Conservation (phyloP, 2,888 invertebrate genomes). For the Aricia artaxerxes region DNA sequence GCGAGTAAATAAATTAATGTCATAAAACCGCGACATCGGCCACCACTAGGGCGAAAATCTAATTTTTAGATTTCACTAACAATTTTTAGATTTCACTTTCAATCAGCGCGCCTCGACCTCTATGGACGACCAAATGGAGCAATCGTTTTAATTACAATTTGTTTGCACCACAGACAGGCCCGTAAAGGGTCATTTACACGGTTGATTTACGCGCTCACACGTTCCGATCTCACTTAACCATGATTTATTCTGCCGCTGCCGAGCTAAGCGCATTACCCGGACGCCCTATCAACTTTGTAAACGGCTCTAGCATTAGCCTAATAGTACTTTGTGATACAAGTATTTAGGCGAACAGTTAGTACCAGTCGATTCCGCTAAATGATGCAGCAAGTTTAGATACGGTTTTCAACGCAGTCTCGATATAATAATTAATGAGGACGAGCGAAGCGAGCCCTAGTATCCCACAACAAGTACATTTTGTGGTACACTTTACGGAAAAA, state of each 20-base stretch:
- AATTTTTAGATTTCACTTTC: not conserved
- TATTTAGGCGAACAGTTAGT: not conserved
- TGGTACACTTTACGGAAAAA: too few species aligned
- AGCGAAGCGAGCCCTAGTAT: too few species aligned
- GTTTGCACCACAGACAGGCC: slow-evolving; percentile 57
- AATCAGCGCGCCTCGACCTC: not conserved
- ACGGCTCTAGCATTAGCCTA: slow-evolving; percentile 52
- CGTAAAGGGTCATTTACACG: slow-evolving; percentile 72
- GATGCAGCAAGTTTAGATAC: not conserved
- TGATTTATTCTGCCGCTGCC: slow-evolving; percentile 76
- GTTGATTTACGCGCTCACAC: slow-evolving; percentile 78
- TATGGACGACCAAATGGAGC: slow-evolving; percentile 9
- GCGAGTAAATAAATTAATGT: too few species aligned
- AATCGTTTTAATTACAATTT: slow-evolving; percentile 30
- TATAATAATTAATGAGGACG: too few species aligned
- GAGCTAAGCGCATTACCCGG: slow-evolving; percentile 75
- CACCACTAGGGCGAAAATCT: too few species aligned
- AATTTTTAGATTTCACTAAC: not conserved
- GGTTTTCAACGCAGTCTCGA: too few species aligned
- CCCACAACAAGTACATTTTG: too few species aligned
- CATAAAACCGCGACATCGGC: too few species aligned
- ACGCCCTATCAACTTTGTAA: slow-evolving; percentile 71
- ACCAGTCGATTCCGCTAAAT: not conserved
- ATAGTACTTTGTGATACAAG: slow-evolving; percentile 35
- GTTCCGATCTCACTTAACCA: slow-evolving; percentile 76